Evolutionary conservation across 1,140 invertebrate genomes (phyloP), one percentile per base, ranked within the genome.

Genomic region (Agrilus planipennis): DNA sequence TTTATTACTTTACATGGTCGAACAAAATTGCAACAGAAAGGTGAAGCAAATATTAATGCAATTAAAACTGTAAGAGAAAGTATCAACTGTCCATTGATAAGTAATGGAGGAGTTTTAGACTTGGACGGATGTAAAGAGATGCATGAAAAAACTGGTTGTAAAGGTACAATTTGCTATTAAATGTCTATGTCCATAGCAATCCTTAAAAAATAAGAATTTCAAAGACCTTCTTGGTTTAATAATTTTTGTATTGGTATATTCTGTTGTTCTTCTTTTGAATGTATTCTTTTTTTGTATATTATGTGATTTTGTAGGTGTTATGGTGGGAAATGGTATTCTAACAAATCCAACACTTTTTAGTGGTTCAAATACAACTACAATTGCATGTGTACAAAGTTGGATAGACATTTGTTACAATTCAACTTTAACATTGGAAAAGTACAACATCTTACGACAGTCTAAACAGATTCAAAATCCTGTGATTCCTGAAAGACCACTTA

Each of bases 1-100:
- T 96, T 89, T 65, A 65, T 97, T 29, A 84, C 87, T 10, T 70
- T 97, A 12, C 93, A 98, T 71, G 91, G 84, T 3, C 69, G 93
- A 47, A 94, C 88, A 27, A 73, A 77, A n/a, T 60, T 72, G 16
- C 82, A 94, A 57, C 71, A 73, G 57, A 76, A 81, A 31, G 78
- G 81, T 46, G 78, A 82, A 34, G 82, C 92, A 2, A 74, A 93
- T 63, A 50, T 77, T 23, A 70, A 79, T 21, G 75, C 75, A 16
- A 75, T 96, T 30, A 72, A 72, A 56, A 57, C 76, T 5, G 76
- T 94, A n/a, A 77, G 75, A 46, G 69, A 84, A 37, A 74, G 67
- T 41, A 53, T 93, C 1, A 51, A 65, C 27, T 68, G 94, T 44
- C 92, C 93, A 9, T 65, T 96, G 0, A 75, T 96, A 50, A 89